A percentile compares a stretch with the other conserved stretches of the same genome.
Conservation (phyloP, 2,888 invertebrate species). For the Entomobrya proxima region DNA sequence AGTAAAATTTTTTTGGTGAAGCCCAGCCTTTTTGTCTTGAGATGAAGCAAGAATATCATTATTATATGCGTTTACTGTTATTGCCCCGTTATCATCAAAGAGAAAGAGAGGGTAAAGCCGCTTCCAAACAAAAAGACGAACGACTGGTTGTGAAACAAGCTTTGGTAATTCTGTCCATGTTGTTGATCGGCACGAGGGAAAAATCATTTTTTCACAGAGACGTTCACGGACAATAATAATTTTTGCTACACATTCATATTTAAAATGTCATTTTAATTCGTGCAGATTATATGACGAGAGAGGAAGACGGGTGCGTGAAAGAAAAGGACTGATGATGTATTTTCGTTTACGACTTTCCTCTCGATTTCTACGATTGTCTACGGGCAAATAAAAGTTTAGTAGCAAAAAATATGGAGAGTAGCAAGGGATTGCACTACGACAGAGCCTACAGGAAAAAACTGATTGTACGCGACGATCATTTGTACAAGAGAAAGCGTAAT, state of each 20-base stretch:
- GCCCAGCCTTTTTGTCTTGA: background rate
- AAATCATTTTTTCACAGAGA: background rate
- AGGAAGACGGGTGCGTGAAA: background rate
- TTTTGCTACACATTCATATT: background rate
- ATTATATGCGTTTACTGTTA: conserved; percentile 47
- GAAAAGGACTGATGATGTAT: background rate
- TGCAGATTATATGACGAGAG: background rate
- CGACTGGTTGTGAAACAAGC: background rate
- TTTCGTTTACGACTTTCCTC: background rate
- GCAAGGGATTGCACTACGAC: background rate
- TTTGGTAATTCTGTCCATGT: background rate
- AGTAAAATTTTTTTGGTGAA: background rate
- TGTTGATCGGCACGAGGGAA: background rate
- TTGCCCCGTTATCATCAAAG: conserved; percentile 38
- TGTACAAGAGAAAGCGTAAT: background rate
- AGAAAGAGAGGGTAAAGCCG: conserved; percentile 5
- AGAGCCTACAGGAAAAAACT: background rate
- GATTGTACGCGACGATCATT: background rate
- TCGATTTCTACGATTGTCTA: background rate
- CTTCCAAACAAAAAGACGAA: conserved; percentile 8
- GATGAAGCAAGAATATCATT: conserved; percentile 10
- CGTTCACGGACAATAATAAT: background rate
- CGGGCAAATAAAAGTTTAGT: background rate
- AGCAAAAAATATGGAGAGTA: background rate
- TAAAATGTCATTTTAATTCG: conserved; percentile 38